Percentiles rank a stretch among this genome's conserved stretches.
phyloP scores from a whole-genome alignment of 2,888 invertebrate genomes.

The Strigamia transsilvanica region DNA sequence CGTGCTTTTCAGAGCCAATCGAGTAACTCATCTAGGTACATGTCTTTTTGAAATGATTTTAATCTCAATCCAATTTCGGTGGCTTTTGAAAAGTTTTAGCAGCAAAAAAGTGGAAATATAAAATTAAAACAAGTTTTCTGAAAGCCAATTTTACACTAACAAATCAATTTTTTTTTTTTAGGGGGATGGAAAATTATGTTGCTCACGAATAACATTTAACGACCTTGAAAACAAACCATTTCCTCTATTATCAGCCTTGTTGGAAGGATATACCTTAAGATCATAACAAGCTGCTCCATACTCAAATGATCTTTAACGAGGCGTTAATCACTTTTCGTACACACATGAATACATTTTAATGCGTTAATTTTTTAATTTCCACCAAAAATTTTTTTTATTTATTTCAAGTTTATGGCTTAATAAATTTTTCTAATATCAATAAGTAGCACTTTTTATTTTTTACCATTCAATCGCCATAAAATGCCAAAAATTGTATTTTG shows the following conservation, averaged over 20 bases:
- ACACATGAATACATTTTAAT: background rate
- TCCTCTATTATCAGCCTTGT: constrained; percentile 4
- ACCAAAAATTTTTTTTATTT: no score
- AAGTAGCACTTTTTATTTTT: no score
- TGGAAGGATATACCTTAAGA: background rate
- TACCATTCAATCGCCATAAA: no score
- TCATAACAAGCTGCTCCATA: constrained; percentile 14
- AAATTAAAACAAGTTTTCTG: background rate
- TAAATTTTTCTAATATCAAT: no score
- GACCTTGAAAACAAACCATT: constrained; percentile 28
- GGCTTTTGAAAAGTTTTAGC: background rate
- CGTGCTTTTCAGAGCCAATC: background rate
- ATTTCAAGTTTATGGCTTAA: no score
- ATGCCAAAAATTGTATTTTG: no score
- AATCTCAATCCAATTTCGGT: background rate
- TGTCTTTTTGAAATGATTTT: background rate
- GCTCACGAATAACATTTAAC: background rate
- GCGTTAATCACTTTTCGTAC: background rate
- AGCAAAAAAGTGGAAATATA: constrained; percentile 17
- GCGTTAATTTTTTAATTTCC: no score
- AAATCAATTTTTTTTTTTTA: background rate
- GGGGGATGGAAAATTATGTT: background rate
- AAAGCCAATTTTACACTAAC: background rate
- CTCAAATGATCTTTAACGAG: background rate
- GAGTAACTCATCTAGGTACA: no score